Percentiles rank a stretch among this genome's conserved stretches.
Conservation (phyloP, 2,797 vertebrate species). For the Diplodus puntazzo region DNA sequence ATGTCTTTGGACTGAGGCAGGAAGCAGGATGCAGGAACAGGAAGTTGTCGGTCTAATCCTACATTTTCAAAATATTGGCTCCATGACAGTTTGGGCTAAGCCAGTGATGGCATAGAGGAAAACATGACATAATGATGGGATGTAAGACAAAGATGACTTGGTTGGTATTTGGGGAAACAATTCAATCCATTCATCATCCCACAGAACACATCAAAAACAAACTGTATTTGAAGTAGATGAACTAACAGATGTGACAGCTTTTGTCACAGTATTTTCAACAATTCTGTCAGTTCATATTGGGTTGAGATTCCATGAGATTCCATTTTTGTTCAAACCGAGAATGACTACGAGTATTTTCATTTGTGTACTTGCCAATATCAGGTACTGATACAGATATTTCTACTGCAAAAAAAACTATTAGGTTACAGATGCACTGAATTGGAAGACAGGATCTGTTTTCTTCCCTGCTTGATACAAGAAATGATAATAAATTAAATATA, state of each 20-base stretch:
- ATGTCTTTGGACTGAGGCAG: background rate
- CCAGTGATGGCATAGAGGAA: background rate
- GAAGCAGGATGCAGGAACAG: background rate
- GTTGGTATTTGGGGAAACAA: slow-evolving; percentile 9
- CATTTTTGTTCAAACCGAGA: too few species aligned
- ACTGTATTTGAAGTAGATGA: background rate
- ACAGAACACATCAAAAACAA: background rate
- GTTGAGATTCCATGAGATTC: background rate
- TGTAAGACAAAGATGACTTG: slow-evolving; percentile 14
- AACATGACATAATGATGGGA: background rate
- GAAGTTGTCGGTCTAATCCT: background rate
- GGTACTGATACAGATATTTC: too few species aligned
- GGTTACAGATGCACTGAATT: too few species aligned
- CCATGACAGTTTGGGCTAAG: background rate
- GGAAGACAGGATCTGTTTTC: too few species aligned
- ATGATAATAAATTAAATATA: too few species aligned
- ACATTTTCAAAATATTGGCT: background rate
- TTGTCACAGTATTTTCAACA: background rate
- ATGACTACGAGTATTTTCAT: too few species aligned
- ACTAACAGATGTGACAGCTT: background rate
- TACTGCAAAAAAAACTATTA: too few species aligned
- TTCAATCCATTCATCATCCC: background rate
- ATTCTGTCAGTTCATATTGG: background rate
- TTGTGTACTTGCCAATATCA: too few species aligned
- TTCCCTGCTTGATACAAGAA: too few species aligned